A percentile compares a stretch with the other conserved stretches of the same genome.
Conservation (phyloP, 1,140 invertebrate genomes). For the Drosophila suzukii region DNA sequence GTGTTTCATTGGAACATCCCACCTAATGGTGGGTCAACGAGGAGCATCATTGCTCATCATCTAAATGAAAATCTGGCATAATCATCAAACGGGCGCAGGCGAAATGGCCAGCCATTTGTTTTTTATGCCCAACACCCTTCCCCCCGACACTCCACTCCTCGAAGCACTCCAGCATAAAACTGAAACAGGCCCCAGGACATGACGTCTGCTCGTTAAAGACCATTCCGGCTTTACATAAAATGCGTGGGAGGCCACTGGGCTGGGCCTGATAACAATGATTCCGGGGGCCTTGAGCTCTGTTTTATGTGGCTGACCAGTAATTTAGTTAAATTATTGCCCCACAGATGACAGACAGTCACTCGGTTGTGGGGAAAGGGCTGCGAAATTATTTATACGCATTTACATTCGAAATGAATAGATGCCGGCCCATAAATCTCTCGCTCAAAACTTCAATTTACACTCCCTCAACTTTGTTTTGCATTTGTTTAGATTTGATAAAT, state of each 20-base stretch:
- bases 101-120: slow-evolving; percentile 61
- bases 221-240: slow-evolving; percentile 39
- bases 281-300: slow-evolving; percentile 16
- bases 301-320: slow-evolving; percentile 44
- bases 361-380: slow-evolving; percentile 6
- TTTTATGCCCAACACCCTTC: slow-evolving; percentile 36
- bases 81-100: slow-evolving; percentile 64
- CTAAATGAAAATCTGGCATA: slow-evolving; percentile 80
- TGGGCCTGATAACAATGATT: slow-evolving; percentile 58
- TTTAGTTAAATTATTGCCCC: slow-evolving; percentile 54
- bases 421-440: slow-evolving; percentile 36
- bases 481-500: slow-evolving; percentile 53
- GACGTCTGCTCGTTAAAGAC: slow-evolving; percentile 42
- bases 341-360: slow-evolving; percentile 13
- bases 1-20: slow-evolving; percentile 24
- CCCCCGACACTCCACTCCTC: slow-evolving; percentile 10
- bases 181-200: slow-evolving; percentile 38
- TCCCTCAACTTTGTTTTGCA: slow-evolving; percentile 46
- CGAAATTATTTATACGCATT: slow-evolving; percentile 23
- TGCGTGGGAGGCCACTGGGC: slow-evolving; percentile 23
- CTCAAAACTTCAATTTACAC: slow-evolving; percentile 46
- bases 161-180: slow-evolving; percentile 40
- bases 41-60: slow-evolving; percentile 67
- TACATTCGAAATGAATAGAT: slow-evolving; percentile 11
- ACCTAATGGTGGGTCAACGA: slow-evolving; percentile 36